Evolutionary conservation across 2,888 invertebrate genomes (phyloP).

Genomic region (Drosophila eohydei): DNA sequence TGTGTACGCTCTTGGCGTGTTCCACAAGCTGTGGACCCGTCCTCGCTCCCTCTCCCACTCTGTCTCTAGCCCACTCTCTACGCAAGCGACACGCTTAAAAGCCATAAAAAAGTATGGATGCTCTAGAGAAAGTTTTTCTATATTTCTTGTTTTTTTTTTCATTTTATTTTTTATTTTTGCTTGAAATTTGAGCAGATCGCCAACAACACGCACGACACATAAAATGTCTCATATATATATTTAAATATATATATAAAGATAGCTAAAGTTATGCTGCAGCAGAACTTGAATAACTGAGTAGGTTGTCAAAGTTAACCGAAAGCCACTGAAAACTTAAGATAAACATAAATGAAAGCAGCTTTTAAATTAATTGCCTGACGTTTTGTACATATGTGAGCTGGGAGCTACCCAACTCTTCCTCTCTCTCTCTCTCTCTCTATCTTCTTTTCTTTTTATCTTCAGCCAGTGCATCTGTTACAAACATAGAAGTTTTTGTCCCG

Average conservation of each 20-base stretch:
- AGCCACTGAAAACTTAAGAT: constrained; percentile 53
- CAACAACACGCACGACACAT: constrained; percentile 46
- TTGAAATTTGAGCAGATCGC: constrained; percentile 37
- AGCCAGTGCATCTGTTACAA: constrained; percentile 8
- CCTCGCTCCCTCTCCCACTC: not conserved
- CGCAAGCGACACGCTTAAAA: constrained; percentile 67
- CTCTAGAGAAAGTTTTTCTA: constrained; percentile 58
- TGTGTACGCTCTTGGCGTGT: constrained; percentile 27
- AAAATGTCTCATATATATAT: constrained; percentile 27
- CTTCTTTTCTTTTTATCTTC: not conserved
- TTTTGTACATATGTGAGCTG: constrained; percentile 24
- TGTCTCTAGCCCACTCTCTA: not conserved
- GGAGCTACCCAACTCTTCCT: not conserved
- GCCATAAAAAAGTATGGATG: constrained; percentile 67
- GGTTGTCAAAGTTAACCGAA: constrained; percentile 40
- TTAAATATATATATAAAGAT: constrained; percentile 1
- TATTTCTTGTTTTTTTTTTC: not conserved
- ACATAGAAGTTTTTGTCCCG: not conserved
- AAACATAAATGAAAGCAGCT: constrained; percentile 58
- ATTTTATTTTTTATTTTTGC: constrained; percentile 1
- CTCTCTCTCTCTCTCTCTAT: not conserved
- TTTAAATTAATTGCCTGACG: constrained; percentile 65
- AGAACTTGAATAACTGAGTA: constrained; percentile 1
- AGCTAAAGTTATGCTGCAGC: constrained; percentile 25
- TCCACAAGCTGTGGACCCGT: constrained; percentile 54